Percentiles rank a stretch among this genome's conserved stretches.
phyloP scores from a whole-genome alignment of 2,113 vertebrate genomes.

The Cepphus grylle region DNA sequence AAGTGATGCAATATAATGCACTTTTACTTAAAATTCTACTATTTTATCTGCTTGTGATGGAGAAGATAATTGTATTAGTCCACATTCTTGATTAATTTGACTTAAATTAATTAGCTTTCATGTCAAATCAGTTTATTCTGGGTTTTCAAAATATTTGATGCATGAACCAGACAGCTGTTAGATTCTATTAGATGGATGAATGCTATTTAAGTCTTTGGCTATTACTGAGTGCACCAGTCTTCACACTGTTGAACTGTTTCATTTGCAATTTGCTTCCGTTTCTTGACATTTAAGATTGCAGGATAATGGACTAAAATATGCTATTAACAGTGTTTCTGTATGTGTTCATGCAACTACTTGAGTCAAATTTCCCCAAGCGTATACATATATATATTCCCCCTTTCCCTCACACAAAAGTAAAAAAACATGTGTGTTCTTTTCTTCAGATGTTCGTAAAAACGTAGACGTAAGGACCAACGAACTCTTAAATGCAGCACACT shows the following conservation, averaged over 20 bases:
- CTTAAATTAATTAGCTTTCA: neutral
- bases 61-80: neutral
- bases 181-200: neutral
- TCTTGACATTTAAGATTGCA: neutral
- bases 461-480: neutral
- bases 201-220: neutral
- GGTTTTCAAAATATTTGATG: neutral
- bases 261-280: neutral
- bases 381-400: neutral
- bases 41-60: neutral
- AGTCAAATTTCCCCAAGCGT: neutral
- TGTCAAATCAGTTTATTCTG: neutral
- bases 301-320: neutral
- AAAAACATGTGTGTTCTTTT: neutral
- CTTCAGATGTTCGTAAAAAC: neutral
- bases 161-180: neutral
- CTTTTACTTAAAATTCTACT: neutral
- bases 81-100: neutral
- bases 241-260: neutral
- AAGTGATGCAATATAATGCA: neutral
- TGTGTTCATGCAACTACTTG: neutral
- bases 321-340: neutral
- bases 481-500: neutral
- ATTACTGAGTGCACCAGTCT: neutral
- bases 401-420: neutral